Evolutionary conservation across 2,888 invertebrate species (phyloP).

Genomic region (Venusia cambrica): DNA sequence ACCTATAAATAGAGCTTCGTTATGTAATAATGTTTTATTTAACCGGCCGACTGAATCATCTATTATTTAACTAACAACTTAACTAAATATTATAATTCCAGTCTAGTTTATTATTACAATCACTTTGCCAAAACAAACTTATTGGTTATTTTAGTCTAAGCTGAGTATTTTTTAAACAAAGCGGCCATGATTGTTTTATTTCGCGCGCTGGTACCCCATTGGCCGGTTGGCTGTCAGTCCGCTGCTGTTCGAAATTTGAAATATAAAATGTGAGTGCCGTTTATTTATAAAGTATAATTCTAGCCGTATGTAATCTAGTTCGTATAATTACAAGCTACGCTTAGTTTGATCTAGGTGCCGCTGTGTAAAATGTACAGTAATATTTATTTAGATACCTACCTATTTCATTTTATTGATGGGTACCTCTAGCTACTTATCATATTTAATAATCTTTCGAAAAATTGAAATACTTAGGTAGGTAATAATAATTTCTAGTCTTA

Average conservation of each 20-base stretch:
- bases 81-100: constrained; percentile 33
- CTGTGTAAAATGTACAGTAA: too few relatives aligned
- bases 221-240: constrained; percentile 29
- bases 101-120: constrained; percentile 26
- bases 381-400: too few relatives aligned
- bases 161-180: constrained; percentile 28
- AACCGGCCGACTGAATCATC: constrained; percentile 17
- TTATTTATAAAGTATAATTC: background rate
- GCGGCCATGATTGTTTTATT: constrained; percentile 34
- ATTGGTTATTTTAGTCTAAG: constrained; percentile 34
- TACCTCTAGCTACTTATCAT: too few relatives aligned
- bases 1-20: too few relatives aligned
- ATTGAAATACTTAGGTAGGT: too few relatives aligned
- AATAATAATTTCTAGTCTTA: too few relatives aligned
- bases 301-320: too few relatives aligned
- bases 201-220: constrained; percentile 37
- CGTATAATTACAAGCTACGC: too few relatives aligned
- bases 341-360: too few relatives aligned
- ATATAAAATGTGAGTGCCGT: background rate
- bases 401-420: too few relatives aligned
- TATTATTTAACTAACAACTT: constrained; percentile 16
- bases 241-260: constrained; percentile 9
- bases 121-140: constrained; percentile 31
- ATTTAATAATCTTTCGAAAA: too few relatives aligned
- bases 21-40: too few relatives aligned